These are phyloP conservation scores for Hippopotamus amphibius DNA, from an alignment of 2,113 vertebrate genomes.

Conservation along the genomic window DNA sequence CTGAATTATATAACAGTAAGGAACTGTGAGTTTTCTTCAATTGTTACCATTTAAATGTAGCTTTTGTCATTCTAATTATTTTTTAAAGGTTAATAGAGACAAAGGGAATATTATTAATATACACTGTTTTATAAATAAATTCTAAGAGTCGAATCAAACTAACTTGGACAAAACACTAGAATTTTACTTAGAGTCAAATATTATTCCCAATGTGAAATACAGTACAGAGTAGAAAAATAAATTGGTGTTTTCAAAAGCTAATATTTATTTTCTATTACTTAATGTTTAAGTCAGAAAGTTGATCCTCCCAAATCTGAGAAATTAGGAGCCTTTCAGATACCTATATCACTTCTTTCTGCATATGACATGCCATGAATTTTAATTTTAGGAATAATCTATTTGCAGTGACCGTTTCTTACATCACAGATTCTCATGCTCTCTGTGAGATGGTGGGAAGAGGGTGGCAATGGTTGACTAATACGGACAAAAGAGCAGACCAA, in stretches of 20 bases:
- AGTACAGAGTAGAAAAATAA: conserved; percentile 26
- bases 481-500: neutral
- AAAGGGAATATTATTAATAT: neutral
- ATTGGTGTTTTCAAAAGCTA: neutral
- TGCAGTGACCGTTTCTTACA: conserved; percentile 19
- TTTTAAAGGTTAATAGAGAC: neutral
- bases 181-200: neutral
- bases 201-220: neutral
- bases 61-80: neutral
- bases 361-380: neutral
- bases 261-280: neutral
- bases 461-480: neutral
- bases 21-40: neutral
- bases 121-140: neutral
- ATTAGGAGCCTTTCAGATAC: conserved; percentile 50
- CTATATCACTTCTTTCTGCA: conserved; percentile 63
- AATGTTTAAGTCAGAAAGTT: conserved; percentile 66
- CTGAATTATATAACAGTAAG: neutral
- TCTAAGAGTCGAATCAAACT: neutral
- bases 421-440: neutral
- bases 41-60: neutral
- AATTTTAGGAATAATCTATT: conserved; percentile 46
- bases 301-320: conserved; percentile 41
- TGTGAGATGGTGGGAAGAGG: neutral
- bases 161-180: neutral